Base-by-base conservation (phyloP, 2,113 vertebrate species). In the Pontoporia blainvillei region DNA sequence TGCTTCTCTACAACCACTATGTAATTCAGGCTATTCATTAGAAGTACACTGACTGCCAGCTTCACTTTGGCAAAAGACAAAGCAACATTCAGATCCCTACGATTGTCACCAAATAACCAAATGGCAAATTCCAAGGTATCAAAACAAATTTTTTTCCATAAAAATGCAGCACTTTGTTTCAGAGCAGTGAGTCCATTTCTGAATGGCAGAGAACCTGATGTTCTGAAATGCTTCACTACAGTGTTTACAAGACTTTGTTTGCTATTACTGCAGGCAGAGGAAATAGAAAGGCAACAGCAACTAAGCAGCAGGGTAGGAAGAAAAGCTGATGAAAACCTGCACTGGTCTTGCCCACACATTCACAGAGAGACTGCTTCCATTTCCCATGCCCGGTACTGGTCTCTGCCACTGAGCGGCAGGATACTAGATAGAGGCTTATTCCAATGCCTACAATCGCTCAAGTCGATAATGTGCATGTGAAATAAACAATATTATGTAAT, bases 401-500 rank as follows among this genome's bases (percentile, higher is more conserved):
- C 15, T 76, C 1, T 6, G 34, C 23, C 78, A 86, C 52, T 79
- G 86, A 93, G 21, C 36, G 52, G 2, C 54, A 92, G 87, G 46
- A 85, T 75, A 34, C 49, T 76, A 5, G 34, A 46, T 78, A n/a
- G 1, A 96, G 89, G 52, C 66, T 78, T 92, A 72, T 83, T 95
- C 69, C 13, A 81, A 84, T 27, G 34, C 73, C 86, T 83, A 34
- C 90, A 95, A 59, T 67, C 36, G 76, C 52, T 86, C 59, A 49
- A 78, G 44, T 87, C 72, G 41, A 75, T 75, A n/a, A 64, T 7
- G 41, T 84, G 82, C 86, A 62, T 96, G 82, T 31, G 94, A 98
- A 96, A 11, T 8, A 91, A 96, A 64, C 96, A 52, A 61, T 69
- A 79, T 67, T 86, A 94, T 81, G 82, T 23, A 97, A 85, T 92